These are phyloP conservation scores for Ditylenchus weischeri DNA, from an alignment of 2,888 invertebrate species.

Conservation along the genomic window DNA sequence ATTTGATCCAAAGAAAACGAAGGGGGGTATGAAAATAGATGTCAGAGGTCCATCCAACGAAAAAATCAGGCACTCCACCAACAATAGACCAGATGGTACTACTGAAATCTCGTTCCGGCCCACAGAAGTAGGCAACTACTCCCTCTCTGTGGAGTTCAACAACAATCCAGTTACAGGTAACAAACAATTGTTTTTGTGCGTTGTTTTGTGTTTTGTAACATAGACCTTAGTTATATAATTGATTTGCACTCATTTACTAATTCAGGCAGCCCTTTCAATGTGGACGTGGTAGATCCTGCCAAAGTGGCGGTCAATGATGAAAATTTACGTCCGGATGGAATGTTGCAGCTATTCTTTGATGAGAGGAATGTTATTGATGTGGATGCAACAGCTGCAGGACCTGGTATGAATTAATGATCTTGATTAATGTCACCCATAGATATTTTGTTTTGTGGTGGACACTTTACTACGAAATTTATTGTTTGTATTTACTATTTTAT, in stretches of 20 bases:
- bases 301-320: conserved; percentile 48
- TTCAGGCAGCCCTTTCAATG: conserved; percentile 49
- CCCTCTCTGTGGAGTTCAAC: conserved; percentile 55
- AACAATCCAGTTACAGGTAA: conserved; percentile 68
- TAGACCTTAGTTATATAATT: background rate
- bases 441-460: too few species aligned
- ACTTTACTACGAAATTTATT: too few species aligned
- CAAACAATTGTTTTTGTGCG: background rate
- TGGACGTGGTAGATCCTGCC: conserved; percentile 54
- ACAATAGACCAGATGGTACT: conserved; percentile 46
- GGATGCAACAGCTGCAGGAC: conserved; percentile 57
- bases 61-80: conserved; percentile 50
- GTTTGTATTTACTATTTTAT: too few species aligned
- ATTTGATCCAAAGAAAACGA: conserved; percentile 61
- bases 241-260: background rate
- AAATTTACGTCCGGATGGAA: conserved; percentile 47
- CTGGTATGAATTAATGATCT: conserved; percentile 40
- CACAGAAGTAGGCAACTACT: conserved; percentile 46
- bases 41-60: conserved; percentile 32
- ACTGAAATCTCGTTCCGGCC: conserved; percentile 72
- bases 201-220: background rate
- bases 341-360: conserved; percentile 44
- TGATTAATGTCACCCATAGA: too few species aligned
- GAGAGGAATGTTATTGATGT: conserved; percentile 52
- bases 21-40: conserved; percentile 56